phyloP scores from a whole-genome alignment of 2,888 invertebrate species.

The Luperina nickerlii region DNA sequence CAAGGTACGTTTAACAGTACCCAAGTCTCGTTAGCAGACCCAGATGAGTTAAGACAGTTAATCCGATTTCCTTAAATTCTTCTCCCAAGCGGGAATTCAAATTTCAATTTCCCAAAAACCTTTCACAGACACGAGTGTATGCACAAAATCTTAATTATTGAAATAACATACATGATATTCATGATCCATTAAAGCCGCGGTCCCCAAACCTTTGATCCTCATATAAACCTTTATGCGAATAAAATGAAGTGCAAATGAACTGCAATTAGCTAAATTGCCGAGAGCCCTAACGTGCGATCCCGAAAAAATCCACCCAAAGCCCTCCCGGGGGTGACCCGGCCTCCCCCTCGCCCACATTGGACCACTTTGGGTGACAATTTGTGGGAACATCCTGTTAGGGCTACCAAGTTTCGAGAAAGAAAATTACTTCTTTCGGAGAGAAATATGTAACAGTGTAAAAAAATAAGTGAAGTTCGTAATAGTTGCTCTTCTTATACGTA shows the following conservation, averaged over 20 bases:
- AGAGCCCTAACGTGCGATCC: slow-evolving; percentile 69
- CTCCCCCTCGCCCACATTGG: slow-evolving; percentile 50
- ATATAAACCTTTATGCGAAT: slow-evolving; percentile 71
- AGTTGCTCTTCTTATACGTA: not conserved
- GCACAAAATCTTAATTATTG: slow-evolving; percentile 50
- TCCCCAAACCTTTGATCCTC: slow-evolving; percentile 67
- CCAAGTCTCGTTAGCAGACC: not conserved
- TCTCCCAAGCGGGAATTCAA: slow-evolving; percentile 7
- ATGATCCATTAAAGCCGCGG: slow-evolving; percentile 60
- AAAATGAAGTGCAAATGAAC: slow-evolving; percentile 76
- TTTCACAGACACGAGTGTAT: slow-evolving; percentile 22
- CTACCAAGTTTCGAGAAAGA: slow-evolving; percentile 20
- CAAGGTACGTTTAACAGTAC: not conserved
- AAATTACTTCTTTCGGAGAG: not conserved
- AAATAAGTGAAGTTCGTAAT: not conserved
- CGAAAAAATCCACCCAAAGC: slow-evolving; percentile 68
- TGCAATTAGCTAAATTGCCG: slow-evolving; percentile 76
- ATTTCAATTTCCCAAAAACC: slow-evolving; percentile 33
- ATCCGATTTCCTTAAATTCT: slow-evolving; percentile 20
- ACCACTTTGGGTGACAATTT: slow-evolving; percentile 72
- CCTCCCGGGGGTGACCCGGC: slow-evolving; percentile 21
- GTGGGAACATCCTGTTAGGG: slow-evolving; percentile 63
- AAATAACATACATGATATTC: slow-evolving; percentile 63
- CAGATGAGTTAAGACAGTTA: not conserved
- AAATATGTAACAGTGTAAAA: not conserved